Conservation (phyloP, 1,140 invertebrate genomes). For the Drosophila sulfurigaster region DNA sequence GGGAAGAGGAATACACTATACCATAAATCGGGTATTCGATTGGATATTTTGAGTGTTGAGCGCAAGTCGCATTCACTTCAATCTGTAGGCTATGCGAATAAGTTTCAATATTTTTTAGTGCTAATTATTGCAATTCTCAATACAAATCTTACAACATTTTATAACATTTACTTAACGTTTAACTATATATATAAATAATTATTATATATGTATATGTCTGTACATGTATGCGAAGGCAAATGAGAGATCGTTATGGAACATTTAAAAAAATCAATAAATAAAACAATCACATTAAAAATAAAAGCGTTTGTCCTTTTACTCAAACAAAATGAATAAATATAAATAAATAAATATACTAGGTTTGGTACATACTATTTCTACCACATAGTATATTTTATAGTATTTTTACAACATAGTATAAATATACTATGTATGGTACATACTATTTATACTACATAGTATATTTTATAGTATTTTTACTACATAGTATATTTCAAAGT, state of each 20-base stretch:
- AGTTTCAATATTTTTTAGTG: slow-evolving; percentile 74
- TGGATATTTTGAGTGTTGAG: slow-evolving; percentile 41
- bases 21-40: slow-evolving; percentile 4
- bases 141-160: slow-evolving; percentile 48
- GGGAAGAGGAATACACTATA: no score
- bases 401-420: no score
- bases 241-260: slow-evolving; percentile 72
- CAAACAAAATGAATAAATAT: no score
- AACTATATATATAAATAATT: slow-evolving; percentile 58
- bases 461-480: no score
- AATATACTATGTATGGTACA: no score
- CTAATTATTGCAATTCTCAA: slow-evolving; percentile 80
- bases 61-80: background rate
- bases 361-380: no score
- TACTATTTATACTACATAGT: no score
- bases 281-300: slow-evolving; percentile 62
- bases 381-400: no score
- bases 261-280: slow-evolving; percentile 74
- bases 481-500: no score
- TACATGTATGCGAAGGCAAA: slow-evolving; percentile 49
- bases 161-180: slow-evolving; percentile 82
- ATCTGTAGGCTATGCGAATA: slow-evolving; percentile 33
- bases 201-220: slow-evolving; percentile 43
- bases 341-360: no score
- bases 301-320: background rate